Conservation (phyloP, 2,888 invertebrate species). For the Ormyrus thymus region DNA sequence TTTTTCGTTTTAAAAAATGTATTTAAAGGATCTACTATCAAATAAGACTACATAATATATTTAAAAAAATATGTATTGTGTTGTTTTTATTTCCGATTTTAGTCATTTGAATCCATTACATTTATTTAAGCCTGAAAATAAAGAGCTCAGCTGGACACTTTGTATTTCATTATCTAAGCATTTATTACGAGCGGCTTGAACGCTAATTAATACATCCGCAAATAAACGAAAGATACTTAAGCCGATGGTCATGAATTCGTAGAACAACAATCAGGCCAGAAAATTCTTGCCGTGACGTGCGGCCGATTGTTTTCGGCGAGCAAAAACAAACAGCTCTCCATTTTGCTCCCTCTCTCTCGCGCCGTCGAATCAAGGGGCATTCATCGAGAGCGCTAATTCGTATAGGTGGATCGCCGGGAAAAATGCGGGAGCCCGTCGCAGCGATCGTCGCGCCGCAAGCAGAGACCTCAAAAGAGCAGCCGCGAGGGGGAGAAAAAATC, state of each 20-base stretch:
- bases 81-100: no score
- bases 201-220: slow-evolving; percentile 23
- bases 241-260: slow-evolving; percentile 31
- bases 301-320: slow-evolving; percentile 27
- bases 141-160: no score
- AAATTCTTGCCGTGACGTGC: neutral
- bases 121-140: no score
- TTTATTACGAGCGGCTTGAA: no score
- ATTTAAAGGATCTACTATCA: no score
- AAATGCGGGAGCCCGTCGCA: neutral
- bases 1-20: no score
- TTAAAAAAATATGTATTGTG: no score
- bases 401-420: slow-evolving; percentile 23
- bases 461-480: neutral
- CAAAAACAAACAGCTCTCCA: slow-evolving; percentile 36
- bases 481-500: neutral
- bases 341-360: neutral
- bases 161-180: no score
- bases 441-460: neutral
- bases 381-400: slow-evolving; percentile 19
- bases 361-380: neutral
- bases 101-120: no score
- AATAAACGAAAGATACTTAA: slow-evolving; percentile 10
- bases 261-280: slow-evolving; percentile 37
- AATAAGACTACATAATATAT: no score